A percentile compares a stretch with the other conserved stretches of the same genome.
These are phyloP conservation scores for Hippoglossus stenolepis DNA, from an alignment of 2,113 vertebrate species.

Conservation along the genomic window DNA sequence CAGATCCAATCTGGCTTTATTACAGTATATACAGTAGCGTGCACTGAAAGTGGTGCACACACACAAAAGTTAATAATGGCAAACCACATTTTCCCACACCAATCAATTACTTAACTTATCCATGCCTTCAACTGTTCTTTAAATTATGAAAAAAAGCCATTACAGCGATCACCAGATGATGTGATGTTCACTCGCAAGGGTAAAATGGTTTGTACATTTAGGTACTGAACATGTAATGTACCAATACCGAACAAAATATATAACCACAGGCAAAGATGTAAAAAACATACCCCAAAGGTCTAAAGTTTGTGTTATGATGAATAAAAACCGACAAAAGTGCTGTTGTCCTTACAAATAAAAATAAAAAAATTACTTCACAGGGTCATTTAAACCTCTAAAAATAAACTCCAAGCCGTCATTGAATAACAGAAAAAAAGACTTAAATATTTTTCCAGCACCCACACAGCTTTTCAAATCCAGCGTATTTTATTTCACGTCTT, in stretches of 20 bases:
- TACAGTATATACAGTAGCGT: conserved; percentile 54
- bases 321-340: conserved; percentile 44
- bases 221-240: conserved; percentile 22
- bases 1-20: conserved; percentile 61
- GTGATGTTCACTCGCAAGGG: conserved; percentile 10
- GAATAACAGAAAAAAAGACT: not conserved
- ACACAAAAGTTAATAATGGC: conserved; percentile 30
- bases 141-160: conserved; percentile 18
- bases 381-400: conserved; percentile 13
- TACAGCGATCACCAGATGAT: not conserved
- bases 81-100: conserved; percentile 1
- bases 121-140: not conserved
- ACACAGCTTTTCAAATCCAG: not conserved
- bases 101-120: not conserved
- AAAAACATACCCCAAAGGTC: conserved; percentile 18
- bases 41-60: conserved; percentile 51
- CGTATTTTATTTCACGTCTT: not conserved
- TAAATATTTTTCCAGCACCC: not conserved
- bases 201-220: conserved; percentile 12
- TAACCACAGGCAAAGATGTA: conserved; percentile 20
- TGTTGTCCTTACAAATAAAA: conserved; percentile 27
- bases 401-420: conserved; percentile 5
- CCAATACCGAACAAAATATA: conserved; percentile 10
- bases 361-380: conserved; percentile 21
- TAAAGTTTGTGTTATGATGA: not conserved